Base-by-base conservation (phyloP, 2,888 invertebrate species). In the Nomada hirtipes region DNA sequence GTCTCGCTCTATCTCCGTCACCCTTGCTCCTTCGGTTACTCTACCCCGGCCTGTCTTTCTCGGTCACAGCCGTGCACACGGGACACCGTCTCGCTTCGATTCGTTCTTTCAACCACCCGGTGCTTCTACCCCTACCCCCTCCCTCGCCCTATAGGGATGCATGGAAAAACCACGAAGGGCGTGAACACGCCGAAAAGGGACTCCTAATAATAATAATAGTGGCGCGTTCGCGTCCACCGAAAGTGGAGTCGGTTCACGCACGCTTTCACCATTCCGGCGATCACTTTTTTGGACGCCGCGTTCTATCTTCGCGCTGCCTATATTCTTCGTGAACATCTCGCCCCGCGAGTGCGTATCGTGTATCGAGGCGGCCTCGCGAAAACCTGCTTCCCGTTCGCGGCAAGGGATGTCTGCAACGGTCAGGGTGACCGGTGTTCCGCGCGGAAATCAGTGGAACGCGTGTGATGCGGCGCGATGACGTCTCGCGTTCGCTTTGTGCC, bases 111-210 rank as follows among this genome's bases (percentile, higher is more conserved):
- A 50, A 70, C 70, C 50, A 61, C 60, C 71, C 60, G 29, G 44
- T 52, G 23, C 36, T 57, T 60, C 50, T 64, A 52, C 47, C 18
- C 79, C 64, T 77, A 61, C 65, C 50, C 42, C 47, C 50, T 15
- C 71, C 73, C 75, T 76, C 59, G 70, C 82, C 75, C 64, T 73
- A 81, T 63, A 63, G 80, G 76, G 75, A 83, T 53, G 74, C 78
- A 75, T 50, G 75, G 83, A 84, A 87, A 88, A 86, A 80, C 78
- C 82, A 86, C 84, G 82, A 88, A 83, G 86, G 88, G 85, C 89
- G 87, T 85, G 83, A 86, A 84, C 85, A 76, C 55, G 75, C 85
- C 86, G 82, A 84, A 90, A 85, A 87, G 78, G 65, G 69, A 70
- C 81, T 84, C 67, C 76, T 76, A 78, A 77, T 78, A 81, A 79